A percentile compares a stretch with the other conserved stretches of the same genome.
These are phyloP conservation scores for Chorisops tibialis DNA, from an alignment of 2,888 invertebrate species.

Conservation along the genomic window DNA sequence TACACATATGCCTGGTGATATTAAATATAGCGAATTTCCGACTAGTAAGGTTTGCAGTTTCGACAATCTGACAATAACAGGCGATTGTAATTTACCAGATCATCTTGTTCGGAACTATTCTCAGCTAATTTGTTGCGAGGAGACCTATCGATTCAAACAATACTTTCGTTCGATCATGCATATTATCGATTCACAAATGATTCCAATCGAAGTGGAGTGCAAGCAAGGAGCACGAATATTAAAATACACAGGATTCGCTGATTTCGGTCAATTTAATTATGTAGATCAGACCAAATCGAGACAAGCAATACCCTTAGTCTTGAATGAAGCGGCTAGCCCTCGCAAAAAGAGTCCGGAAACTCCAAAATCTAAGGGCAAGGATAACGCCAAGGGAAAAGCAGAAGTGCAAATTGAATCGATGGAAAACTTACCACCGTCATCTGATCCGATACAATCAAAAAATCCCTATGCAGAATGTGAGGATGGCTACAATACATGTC, in stretches of 20 bases:
- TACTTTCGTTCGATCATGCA: background rate
- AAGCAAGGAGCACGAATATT: background rate
- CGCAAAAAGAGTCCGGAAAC: background rate
- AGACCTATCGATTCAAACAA: background rate
- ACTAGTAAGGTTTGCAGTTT: background rate
- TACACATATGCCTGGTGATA: constrained; percentile 9
- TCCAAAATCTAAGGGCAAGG: background rate
- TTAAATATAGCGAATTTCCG: background rate
- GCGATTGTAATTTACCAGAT: background rate
- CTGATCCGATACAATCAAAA: background rate
- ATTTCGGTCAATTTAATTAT: background rate
- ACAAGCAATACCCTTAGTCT: background rate
- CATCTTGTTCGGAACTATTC: constrained; percentile 13
- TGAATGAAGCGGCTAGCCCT: background rate
- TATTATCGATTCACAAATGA: background rate
- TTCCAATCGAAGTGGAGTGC: constrained; percentile 2
- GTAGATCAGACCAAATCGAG: background rate
- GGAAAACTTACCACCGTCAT: background rate
- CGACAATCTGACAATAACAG: background rate
- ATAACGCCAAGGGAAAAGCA: background rate
- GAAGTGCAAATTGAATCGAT: too few species aligned
- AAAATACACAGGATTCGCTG: background rate
- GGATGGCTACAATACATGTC: constrained; percentile 13
- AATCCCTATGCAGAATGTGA: constrained; percentile 5
- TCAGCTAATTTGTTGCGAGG: constrained; percentile 1